phyloP scores from a whole-genome alignment of 2,113 vertebrate genomes.

The Dromaius novaehollandiae region DNA sequence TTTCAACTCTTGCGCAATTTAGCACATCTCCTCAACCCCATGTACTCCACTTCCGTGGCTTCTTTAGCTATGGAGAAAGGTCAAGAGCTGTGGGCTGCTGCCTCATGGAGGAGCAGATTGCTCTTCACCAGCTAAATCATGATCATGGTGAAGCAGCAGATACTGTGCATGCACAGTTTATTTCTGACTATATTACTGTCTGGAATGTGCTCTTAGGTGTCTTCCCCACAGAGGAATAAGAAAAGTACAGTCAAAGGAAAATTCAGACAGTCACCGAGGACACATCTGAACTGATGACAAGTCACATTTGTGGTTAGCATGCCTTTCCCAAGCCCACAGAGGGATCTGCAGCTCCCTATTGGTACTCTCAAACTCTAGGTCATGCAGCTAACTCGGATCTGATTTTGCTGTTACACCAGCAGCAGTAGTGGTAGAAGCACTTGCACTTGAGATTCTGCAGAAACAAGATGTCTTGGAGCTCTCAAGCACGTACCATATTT shows the following conservation, averaged over 20 bases:
- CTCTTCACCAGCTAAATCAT: neutral
- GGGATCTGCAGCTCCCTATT: neutral
- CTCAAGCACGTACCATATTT: neutral
- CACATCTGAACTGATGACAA: neutral
- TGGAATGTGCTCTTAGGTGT: neutral
- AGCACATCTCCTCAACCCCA: neutral
- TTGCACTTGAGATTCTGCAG: neutral
- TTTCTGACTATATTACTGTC: neutral
- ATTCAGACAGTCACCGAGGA: neutral
- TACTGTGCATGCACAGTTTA: neutral
- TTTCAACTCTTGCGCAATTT: fast-evolving
- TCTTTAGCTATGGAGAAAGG: neutral
- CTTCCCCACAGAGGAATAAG: neutral
- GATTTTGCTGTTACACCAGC: neutral
- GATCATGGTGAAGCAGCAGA: neutral
- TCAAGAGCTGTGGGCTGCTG: neutral
- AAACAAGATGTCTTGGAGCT: neutral
- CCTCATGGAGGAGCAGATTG: neutral
- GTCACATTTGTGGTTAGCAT: neutral
- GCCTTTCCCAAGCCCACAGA: neutral
- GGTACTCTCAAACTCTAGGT: neutral
- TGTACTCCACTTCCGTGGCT: fast-evolving
- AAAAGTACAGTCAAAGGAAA: neutral
- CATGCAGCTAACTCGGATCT: neutral
- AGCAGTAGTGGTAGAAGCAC: neutral